Evolutionary conservation across 2,113 vertebrate genomes (phyloP).

Genomic region (Gila orcuttii): DNA sequence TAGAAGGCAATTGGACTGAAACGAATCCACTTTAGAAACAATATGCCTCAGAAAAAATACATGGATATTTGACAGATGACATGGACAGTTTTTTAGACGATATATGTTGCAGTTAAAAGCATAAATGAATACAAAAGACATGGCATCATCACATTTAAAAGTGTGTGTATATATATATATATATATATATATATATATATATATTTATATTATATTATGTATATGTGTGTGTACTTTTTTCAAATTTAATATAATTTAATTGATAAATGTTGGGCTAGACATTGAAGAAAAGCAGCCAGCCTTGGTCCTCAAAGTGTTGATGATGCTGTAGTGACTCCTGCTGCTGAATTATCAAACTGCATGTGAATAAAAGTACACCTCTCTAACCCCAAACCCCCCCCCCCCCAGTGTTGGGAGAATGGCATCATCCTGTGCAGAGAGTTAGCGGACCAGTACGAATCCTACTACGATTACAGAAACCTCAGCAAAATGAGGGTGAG

Average conservation of each 20-base stretch:
- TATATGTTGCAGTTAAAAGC: not conserved
- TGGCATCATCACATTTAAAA: not conserved
- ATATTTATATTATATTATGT: too few species aligned
- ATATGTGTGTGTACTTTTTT: too few species aligned
- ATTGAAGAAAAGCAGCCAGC: not conserved
- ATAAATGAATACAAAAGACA: not conserved
- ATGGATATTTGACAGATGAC: not conserved
- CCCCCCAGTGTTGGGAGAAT: slow-evolving; percentile 94
- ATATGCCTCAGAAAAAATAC: slow-evolving; percentile 46
- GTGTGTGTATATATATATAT: too few species aligned
- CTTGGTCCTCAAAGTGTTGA: not conserved
- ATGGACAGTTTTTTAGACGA: not conserved
- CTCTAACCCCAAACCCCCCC: too few species aligned
- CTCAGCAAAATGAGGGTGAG: slow-evolving; percentile 98
- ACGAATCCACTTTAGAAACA: slow-evolving; percentile 70
- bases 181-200: too few species aligned
- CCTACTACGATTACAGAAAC: slow-evolving; percentile 97
- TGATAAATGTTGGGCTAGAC: not conserved
- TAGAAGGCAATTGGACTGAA: slow-evolving; percentile 60
- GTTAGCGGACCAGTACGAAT: slow-evolving; percentile 96
- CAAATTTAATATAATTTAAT: too few species aligned
- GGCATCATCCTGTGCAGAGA: slow-evolving; percentile 96
- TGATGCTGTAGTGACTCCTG: slow-evolving; percentile 65
- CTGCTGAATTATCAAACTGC: slow-evolving; percentile 57
- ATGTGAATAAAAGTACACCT: slow-evolving; percentile 24